Evolutionary conservation across 2,797 vertebrate species (phyloP), one percentile per base, ranked within the genome.

Genomic region (Microctenopoma steveboyesi): DNA sequence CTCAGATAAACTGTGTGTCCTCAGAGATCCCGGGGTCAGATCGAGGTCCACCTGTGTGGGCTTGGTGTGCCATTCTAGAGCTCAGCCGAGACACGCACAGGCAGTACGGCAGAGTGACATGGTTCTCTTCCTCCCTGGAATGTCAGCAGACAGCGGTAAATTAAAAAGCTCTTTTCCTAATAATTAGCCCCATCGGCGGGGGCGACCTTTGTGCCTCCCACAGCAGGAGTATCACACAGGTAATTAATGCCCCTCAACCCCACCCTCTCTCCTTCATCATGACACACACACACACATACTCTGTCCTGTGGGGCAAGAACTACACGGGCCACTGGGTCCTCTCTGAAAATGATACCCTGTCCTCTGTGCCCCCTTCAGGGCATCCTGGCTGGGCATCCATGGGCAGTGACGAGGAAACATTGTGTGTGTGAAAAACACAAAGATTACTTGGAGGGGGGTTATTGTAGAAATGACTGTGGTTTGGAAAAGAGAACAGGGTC

Each of bases 161-260:
- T 92, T 90, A 91, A 90, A 92, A 91, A 90, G 83, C 81, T 86
- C 74, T 91, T 91, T 91, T 86, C 88, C 88, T 90, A 90, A 91
- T 92, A 92, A 92, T 92, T 92, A 91, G 85, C 78, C 89, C 84
- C 84, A 83, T 86, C 64, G 55, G 78, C 62, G 47, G 87, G 84
- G 89, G 76, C 84, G 83, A 92, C 87, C 88, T 90, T 88, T 90
- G 86, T 85, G 85, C 71, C 81, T 87, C 82, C 86, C 86, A 46
- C 82, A 81, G 81, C 83, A 81, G 79, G 80, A 82, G 83, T 55
- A 79, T 80, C 88, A 90, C 88, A 91, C 83, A 90, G 89, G 91
- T 92, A 92, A 92, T 92, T 92, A 92, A 89, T 87, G 84, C 83
- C 78, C 78, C 78, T 48, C 64, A 39, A 46, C 55, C 63, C 64